These are phyloP conservation scores for Trachymyrmex cornetzi DNA, from an alignment of 1,140 invertebrate species.

Conservation along the genomic window DNA sequence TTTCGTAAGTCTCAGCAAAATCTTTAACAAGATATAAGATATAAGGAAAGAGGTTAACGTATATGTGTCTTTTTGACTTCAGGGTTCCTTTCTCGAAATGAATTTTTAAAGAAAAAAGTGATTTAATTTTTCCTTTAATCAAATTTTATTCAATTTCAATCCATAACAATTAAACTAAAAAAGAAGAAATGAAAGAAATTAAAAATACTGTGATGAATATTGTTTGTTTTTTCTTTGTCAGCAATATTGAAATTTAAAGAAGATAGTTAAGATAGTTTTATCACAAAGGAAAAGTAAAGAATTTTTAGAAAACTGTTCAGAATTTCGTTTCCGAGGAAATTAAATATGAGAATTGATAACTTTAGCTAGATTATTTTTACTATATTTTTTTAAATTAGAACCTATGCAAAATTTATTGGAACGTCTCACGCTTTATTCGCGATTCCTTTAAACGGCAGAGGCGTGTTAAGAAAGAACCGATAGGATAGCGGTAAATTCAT, in stretches of 20 bases:
- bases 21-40: neutral
- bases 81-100: no score
- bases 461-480: conserved; percentile 7
- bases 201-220: neutral
- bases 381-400: neutral
- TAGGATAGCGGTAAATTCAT: conserved; percentile 69
- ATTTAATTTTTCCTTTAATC: neutral
- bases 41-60: neutral
- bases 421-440: neutral
- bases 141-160: neutral
- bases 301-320: neutral
- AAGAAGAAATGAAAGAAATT: neutral
- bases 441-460: neutral
- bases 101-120: neutral
- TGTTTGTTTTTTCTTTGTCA: neutral
- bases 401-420: neutral
- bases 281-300: neutral
- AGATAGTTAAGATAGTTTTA: no score
- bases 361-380: neutral
- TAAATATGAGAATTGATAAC: neutral
- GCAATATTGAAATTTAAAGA: neutral
- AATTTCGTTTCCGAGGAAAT: neutral
- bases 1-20: neutral
- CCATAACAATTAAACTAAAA: neutral
- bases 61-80: neutral